These are phyloP conservation scores for Cavia porcellus DNA, from an alignment of 2,113 vertebrate species.

Conservation along the genomic window DNA sequence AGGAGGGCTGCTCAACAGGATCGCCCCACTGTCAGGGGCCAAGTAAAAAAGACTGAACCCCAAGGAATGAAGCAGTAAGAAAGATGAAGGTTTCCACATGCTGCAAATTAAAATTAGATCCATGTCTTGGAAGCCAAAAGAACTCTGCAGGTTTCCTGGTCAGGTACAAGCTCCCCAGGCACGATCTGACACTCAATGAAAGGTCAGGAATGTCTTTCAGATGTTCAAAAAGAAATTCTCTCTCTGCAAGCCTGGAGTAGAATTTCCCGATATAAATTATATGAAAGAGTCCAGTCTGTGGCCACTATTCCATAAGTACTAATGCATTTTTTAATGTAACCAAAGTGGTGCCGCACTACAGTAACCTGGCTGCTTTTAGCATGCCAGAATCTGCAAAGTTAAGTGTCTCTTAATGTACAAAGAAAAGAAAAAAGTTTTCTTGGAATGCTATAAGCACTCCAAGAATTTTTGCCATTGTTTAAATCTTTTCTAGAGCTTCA, in stretches of 20 bases:
- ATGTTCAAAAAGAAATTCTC: conserved; percentile 34
- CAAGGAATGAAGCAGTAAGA: neutral
- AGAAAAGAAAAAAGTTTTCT: neutral
- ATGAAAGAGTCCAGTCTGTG: neutral
- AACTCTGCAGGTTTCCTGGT: conserved; percentile 27
- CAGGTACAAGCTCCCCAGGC: neutral
- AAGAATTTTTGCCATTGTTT: neutral
- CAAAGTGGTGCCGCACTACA: neutral
- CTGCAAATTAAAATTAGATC: no score
- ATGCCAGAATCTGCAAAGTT: neutral
- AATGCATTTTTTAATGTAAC: conserved; percentile 19
- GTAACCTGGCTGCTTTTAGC: neutral
- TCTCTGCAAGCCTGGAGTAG: conserved; percentile 2
- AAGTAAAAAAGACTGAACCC: neutral
- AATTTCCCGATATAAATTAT: neutral
- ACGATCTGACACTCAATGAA: neutral
- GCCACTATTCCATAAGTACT: neutral
- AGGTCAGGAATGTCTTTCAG: conserved; percentile 5
- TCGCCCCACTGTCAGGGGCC: neutral
- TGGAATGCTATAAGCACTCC: neutral
- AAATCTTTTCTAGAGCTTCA: conserved; percentile 10
- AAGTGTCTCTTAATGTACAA: neutral
- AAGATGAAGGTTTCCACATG: conserved; percentile 10
- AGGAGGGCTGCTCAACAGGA: neutral
- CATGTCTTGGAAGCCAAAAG: neutral